Base-by-base conservation (phyloP, 2,888 invertebrate species). In the Petrolisthes manimaculis region DNA sequence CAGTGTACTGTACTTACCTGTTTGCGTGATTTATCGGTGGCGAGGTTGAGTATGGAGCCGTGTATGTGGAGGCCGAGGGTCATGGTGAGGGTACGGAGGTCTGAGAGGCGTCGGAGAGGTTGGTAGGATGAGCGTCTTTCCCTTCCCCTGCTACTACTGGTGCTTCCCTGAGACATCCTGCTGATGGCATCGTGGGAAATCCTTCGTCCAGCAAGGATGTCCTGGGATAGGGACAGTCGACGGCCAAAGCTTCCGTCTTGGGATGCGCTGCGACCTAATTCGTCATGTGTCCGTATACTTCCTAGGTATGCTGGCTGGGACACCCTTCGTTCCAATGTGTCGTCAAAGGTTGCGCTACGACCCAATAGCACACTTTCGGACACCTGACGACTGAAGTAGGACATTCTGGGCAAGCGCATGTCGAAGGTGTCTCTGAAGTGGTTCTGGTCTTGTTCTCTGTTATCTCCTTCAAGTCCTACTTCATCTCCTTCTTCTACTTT, bases 41-140 rank as follows among this genome's bases (percentile, higher is more conserved):
- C 84, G 14, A 88, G 84, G 75, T 84, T 84, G 75, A 88, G 88
- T 8, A 88, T 54, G 18, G 88, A 88, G 4, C 88, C 88, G n/a
- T 88, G 88, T 3, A 88, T 80, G 18, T 88, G 88, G 14, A 88
- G 84, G 24, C 88, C 84, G 51, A 88, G 81, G 24, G 88, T 88
- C 24, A 71, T 9, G 2, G 88, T 88, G 37, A 88, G 75, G 53
- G 18, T 77, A 21, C 84, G 71, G 5, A 88, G 80, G 81, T 88
- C 88, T 18, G 88, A 88, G 51, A 88, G 61, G 5, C 88, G 9
- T 9, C 88, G n/a, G 24, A 84, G 74, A 14, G 88, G 88, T 12
- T 84, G 74, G 21, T 24, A 84, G 1, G 53, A 53, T 9, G n/a
- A n/a, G n/a, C n/a, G n/a, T n/a, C n/a, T n/a, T n/a, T n/a, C n/a